Evolutionary conservation across 1,140 invertebrate genomes (phyloP).

Genomic region (Drosophila guanche): DNA sequence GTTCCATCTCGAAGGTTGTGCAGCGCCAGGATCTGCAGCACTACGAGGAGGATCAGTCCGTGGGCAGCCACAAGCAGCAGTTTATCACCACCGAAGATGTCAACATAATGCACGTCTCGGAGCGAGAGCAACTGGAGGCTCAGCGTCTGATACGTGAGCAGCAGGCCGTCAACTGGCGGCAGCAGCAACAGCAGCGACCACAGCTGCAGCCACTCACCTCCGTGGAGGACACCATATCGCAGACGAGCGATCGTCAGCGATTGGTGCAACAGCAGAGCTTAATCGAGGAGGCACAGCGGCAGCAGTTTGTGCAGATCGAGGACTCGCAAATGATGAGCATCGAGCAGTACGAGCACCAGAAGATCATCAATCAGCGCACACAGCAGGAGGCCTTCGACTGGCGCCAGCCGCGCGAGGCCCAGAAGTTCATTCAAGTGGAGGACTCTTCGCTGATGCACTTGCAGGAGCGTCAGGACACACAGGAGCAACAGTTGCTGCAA

Average conservation of each 20-base stretch:
- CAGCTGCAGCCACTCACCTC: conserved; percentile 68
- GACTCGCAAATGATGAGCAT: conserved; percentile 77
- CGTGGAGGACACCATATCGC: conserved; percentile 77
- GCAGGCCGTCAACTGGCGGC: conserved; percentile 76
- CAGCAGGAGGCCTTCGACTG: conserved; percentile 69
- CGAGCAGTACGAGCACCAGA: conserved; percentile 71
- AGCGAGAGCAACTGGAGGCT: conserved; percentile 73
- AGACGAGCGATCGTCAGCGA: conserved; percentile 56
- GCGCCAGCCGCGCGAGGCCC: conserved; percentile 63
- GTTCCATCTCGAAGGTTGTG: conserved; percentile 72
- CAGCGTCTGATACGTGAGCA: conserved; percentile 67
- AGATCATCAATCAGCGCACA: conserved; percentile 60
- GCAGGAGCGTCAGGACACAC: conserved; percentile 74
- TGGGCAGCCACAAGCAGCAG: conserved; percentile 61
- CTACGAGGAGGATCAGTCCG: conserved; percentile 69
- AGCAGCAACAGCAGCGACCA: conserved; percentile 59
- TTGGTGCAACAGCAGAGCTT: conserved; percentile 60
- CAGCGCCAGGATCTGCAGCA: conserved; percentile 63
- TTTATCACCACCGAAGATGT: conserved; percentile 78
- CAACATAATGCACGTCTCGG: conserved; percentile 69
- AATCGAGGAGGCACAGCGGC: conserved; percentile 65
- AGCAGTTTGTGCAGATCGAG: conserved; percentile 68
- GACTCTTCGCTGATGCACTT: conserved; percentile 71
- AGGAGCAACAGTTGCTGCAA: conserved; percentile 64
- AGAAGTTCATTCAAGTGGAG: conserved; percentile 73